Evolutionary conservation across 1,140 invertebrate species (phyloP).

Genomic region (Drosophila pallidifrons): DNA sequence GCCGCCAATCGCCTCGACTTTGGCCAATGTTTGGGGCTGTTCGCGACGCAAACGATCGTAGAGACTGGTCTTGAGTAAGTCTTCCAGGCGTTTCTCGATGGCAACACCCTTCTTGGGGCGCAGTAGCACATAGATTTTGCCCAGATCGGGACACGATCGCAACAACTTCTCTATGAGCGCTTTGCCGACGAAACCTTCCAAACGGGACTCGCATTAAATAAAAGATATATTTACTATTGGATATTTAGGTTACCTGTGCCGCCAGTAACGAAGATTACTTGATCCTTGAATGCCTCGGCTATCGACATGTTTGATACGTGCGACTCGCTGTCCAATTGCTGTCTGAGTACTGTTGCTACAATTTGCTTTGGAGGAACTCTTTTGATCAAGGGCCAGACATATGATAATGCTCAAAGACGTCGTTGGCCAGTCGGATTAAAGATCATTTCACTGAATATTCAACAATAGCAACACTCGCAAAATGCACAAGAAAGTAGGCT

Average conservation of each 20-base stretch:
- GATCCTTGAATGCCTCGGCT: conserved; percentile 86
- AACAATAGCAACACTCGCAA: background rate
- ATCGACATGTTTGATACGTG: conserved; percentile 70
- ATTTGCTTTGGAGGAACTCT: background rate
- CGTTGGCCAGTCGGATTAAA: background rate
- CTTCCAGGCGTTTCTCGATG: conserved; percentile 88
- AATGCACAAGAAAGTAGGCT: background rate
- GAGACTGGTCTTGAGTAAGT: conserved; percentile 86
- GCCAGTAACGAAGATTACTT: conserved; percentile 89
- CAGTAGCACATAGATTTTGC: conserved; percentile 91
- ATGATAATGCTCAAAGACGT: conserved; percentile 12
- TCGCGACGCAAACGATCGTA: conserved; percentile 85
- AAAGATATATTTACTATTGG: conserved; percentile 60
- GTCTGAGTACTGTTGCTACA: conserved; percentile 1
- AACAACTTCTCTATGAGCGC: conserved; percentile 94
- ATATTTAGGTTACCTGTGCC: conserved; percentile 85
- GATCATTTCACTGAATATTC: conserved; percentile 11
- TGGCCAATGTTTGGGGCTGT: conserved; percentile 86
- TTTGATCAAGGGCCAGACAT: background rate
- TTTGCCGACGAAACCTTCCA: conserved; percentile 93
- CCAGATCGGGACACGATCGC: conserved; percentile 89
- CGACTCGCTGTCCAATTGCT: conserved; percentile 39
- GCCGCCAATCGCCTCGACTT: conserved; percentile 92
- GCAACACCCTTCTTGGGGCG: conserved; percentile 91
- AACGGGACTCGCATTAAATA: background rate